These are phyloP conservation scores for Calameuta idolon DNA, from an alignment of 2,888 invertebrate genomes.

Conservation along the genomic window DNA sequence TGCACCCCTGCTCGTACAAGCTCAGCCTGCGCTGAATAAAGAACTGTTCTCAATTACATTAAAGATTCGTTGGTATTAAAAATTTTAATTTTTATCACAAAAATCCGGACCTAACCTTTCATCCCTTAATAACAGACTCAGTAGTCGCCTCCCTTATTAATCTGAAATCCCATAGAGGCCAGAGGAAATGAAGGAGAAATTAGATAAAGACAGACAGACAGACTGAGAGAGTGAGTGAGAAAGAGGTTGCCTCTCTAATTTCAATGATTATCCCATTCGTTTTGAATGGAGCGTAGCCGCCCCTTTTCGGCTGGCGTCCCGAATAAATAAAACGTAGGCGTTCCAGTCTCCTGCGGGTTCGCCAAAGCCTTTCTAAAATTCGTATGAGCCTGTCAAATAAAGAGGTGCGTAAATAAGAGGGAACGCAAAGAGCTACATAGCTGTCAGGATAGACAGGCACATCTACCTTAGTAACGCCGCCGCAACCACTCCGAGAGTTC, in stretches of 20 bases:
- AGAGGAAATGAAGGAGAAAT: constrained; percentile 2
- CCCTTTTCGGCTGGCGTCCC: constrained; percentile 38
- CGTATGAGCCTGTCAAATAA: constrained; percentile 22
- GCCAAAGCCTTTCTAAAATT: constrained; percentile 12
- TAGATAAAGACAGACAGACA: background rate
- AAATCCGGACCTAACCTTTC: background rate
- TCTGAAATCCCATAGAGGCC: background rate
- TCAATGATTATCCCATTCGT: constrained; percentile 51
- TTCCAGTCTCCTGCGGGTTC: background rate
- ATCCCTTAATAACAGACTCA: background rate
- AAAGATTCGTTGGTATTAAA: background rate
- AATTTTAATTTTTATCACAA: background rate
- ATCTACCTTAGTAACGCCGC: background rate
- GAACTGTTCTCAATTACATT: background rate
- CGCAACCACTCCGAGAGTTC: background rate
- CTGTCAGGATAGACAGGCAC: constrained; percentile 11
- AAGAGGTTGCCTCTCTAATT: constrained; percentile 38
- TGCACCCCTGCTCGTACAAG: background rate
- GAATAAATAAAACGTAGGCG: constrained; percentile 1
- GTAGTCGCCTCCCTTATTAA: background rate
- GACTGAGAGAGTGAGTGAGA: background rate
- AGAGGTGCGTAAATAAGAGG: constrained; percentile 22
- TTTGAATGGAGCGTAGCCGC: constrained; percentile 38
- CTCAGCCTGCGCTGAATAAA: background rate
- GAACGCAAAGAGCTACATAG: constrained; percentile 4